Conservation (phyloP, 2,113 vertebrate genomes). For the Pachycephala philippinensis region DNA sequence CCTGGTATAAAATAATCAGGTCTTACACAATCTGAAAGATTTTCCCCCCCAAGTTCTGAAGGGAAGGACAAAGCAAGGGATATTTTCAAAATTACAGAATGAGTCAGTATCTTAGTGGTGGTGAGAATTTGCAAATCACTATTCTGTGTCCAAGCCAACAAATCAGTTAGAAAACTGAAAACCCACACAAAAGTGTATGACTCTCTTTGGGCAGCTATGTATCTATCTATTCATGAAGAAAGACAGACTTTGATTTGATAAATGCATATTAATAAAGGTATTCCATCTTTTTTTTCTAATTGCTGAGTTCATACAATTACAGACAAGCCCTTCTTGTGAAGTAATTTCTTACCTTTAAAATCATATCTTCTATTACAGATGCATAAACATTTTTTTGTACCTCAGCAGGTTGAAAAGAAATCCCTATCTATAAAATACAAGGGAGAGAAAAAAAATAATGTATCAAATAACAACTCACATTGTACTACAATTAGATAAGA, state of each 20-base stretch:
- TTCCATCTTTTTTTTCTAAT: not conserved
- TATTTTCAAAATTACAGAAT: not conserved
- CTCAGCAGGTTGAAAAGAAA: constrained; percentile 87
- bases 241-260: not conserved
- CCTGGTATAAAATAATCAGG: not conserved
- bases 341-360: constrained; percentile 84
- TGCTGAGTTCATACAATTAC: not conserved
- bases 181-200: not conserved
- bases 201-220: not conserved
- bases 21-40: not conserved
- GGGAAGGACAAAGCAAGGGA: not conserved
- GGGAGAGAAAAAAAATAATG: not conserved
- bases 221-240: not conserved
- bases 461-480: not conserved
- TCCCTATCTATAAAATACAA: constrained; percentile 82
- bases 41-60: not conserved
- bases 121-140: not conserved
- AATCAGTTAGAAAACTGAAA: not conserved
- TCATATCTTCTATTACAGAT: constrained; percentile 92
- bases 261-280: not conserved
- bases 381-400: constrained; percentile 89
- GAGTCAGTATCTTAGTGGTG: not conserved
- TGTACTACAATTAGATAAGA: not conserved
- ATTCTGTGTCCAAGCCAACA: not conserved
- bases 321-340: not conserved